Percentiles rank a stretch among this genome's conserved stretches.
phyloP scores from a whole-genome alignment of 2,888 invertebrate species.

The Pachydiplax longipennis region DNA sequence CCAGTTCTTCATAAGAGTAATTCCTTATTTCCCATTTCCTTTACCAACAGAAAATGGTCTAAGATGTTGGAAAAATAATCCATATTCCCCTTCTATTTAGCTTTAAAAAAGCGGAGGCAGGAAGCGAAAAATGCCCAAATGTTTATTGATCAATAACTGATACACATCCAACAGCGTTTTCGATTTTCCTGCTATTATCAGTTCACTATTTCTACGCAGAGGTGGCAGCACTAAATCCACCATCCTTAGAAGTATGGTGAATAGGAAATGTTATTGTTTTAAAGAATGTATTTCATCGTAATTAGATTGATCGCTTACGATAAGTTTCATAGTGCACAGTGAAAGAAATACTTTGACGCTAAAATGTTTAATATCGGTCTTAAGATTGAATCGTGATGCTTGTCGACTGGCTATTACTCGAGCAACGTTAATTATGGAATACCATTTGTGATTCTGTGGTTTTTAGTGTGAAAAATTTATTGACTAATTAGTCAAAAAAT shows the following conservation, averaged over 20 bases:
- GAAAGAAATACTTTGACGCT: not conserved
- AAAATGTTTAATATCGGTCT: not conserved
- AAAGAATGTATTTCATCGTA: not conserved
- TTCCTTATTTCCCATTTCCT: not conserved
- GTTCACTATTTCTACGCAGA: not conserved
- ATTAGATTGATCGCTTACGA: not conserved
- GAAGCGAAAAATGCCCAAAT: not conserved
- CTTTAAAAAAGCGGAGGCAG: not conserved
- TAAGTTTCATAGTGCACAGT: not conserved
- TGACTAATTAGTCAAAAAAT: not conserved
- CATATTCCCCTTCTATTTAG: not conserved
- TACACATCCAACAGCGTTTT: not conserved
- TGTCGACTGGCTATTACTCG: not conserved
- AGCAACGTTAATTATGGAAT: not conserved
- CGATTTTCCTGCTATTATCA: not conserved
- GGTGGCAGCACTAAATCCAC: not conserved
- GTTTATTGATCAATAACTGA: not conserved
- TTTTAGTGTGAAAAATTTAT: not conserved
- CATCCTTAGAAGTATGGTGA: not conserved
- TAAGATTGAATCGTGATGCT: not conserved
- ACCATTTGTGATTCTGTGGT: not conserved
- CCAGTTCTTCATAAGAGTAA: not conserved
- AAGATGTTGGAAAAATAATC: not conserved
- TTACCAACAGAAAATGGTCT: not conserved
- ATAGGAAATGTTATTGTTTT: not conserved